Conservation (phyloP, 2,113 vertebrate species). For the Eolophus roseicapilla region DNA sequence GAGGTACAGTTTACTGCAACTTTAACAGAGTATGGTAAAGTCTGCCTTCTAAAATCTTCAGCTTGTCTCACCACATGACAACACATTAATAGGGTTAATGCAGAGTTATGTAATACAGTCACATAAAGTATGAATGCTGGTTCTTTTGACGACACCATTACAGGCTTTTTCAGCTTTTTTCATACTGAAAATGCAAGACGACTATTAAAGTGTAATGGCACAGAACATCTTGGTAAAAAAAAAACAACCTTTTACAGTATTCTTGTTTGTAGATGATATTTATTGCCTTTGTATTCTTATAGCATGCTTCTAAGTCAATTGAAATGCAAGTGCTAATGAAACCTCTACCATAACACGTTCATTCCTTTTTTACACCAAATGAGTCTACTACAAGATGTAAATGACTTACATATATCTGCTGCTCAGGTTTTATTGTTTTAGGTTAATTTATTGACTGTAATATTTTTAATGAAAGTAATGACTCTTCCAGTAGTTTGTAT, state of each 20-base stretch:
- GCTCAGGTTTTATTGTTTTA: conserved; percentile 79
- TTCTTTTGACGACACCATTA: not conserved
- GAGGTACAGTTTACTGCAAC: not conserved
- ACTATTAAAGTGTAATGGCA: conserved; percentile 73
- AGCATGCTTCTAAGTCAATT: conserved; percentile 73
- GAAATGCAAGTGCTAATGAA: conserved; percentile 82
- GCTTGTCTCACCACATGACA: conserved; percentile 7
- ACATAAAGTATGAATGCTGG: conserved; percentile 29
- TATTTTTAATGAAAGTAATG: conserved; percentile 85
- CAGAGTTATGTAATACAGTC: conserved; percentile 35
- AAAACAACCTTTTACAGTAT: conserved; percentile 33
- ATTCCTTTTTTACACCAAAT: conserved; percentile 73
- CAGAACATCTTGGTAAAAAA: conserved; percentile 69
- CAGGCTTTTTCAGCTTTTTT: conserved; percentile 45
- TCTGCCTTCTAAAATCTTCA: not conserved
- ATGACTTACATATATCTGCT: conserved; percentile 81
- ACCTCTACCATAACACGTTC: conserved; percentile 67
- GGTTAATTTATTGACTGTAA: conserved; percentile 81
- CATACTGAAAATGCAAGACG: conserved; percentile 45
- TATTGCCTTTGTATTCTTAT: conserved; percentile 73
- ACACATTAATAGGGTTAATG: conserved; percentile 8
- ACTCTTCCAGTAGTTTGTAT: conserved; percentile 78
- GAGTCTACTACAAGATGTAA: conserved; percentile 76
- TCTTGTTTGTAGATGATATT: conserved; percentile 79
- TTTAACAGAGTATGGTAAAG: not conserved